These are phyloP conservation scores for Euproctis similis DNA, from an alignment of 2,888 invertebrate species.

Conservation along the genomic window DNA sequence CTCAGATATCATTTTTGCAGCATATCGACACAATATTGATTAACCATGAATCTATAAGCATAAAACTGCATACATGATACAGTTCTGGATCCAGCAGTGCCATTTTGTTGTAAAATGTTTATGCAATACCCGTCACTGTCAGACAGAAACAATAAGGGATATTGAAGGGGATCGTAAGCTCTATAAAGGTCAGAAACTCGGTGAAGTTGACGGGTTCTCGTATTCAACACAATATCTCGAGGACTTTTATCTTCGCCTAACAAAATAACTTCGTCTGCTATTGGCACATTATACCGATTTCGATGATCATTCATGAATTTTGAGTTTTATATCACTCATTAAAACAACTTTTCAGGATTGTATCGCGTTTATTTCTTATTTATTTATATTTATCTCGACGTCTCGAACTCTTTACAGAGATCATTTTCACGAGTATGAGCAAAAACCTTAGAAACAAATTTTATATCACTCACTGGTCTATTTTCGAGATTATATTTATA, in stretches of 20 bases:
- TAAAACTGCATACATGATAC: no score
- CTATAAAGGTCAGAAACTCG: conserved; percentile 12
- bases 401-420: no score
- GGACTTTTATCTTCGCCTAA: conserved; percentile 22
- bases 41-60: no score
- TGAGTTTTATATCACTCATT: background rate
- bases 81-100: no score
- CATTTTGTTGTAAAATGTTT: no score
- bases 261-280: conserved; percentile 14
- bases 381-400: no score
- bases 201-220: conserved; percentile 13
- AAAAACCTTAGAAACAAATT: no score
- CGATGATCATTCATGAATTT: conserved; percentile 8
- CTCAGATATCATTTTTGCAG: conserved; percentile 1
- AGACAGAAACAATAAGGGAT: background rate
- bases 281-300: conserved; percentile 12
- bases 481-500: background rate
- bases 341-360: no score
- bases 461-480: background rate
- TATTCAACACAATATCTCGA: conserved; percentile 11
- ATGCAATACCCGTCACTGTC: background rate
- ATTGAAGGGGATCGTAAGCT: conserved; percentile 1
- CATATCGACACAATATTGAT: conserved; percentile 5
- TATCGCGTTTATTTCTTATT: no score
- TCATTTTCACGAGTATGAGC: no score